Base-by-base conservation (phyloP, 2,888 invertebrate genomes). In the Drosophila trichaetosa region DNA sequence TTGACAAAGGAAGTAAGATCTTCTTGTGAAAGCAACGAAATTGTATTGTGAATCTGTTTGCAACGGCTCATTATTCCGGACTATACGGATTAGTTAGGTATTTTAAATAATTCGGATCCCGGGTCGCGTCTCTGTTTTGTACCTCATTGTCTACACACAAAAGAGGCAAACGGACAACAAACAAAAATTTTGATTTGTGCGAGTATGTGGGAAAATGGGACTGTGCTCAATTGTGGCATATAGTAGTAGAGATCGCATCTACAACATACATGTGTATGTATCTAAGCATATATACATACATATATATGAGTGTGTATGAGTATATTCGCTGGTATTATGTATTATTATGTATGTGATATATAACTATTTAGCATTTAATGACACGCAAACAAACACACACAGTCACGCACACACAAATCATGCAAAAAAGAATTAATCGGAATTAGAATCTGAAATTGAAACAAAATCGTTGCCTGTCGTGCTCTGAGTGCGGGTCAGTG, bases 201-300 rank as follows among this genome's bases (percentile, higher is more conserved):
- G 78, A 77, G 83, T 79, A 76, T 82, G 85, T 85, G 69, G 89
- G 85, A 81, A 85, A 85, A 86, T 83, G 71, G 87, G 87, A 84
- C 85, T 87, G 76, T 66, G 73, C 81, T 85, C 79, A 87, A 89
- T 80, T 89, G 69, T 70, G 54, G 60, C 65, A 69, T 64, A 56
- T 79, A 51, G 5, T 27, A 38, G 36, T 57, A 40, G 63, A 52
- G 60, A 79, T 69, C 48, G 31, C n/a, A 27, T 54, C 34, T 56
- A 36, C 56, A 59, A 52, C 11, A 53, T 42, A 54, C 49, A 33
- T 38, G 42, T 16, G 24, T 18, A 38, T 52, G 27, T 34, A 42
- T 31, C 21, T 36, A 51, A 42, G n/a, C 21, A 34, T 40, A 53
- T 31, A 51, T 51, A 5, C 10, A 33, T 11, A 33, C 10, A 33